Percentiles rank a stretch among this genome's conserved stretches.
Conservation (phyloP, 1,140 invertebrate species). For the Drosophila repletoides region DNA sequence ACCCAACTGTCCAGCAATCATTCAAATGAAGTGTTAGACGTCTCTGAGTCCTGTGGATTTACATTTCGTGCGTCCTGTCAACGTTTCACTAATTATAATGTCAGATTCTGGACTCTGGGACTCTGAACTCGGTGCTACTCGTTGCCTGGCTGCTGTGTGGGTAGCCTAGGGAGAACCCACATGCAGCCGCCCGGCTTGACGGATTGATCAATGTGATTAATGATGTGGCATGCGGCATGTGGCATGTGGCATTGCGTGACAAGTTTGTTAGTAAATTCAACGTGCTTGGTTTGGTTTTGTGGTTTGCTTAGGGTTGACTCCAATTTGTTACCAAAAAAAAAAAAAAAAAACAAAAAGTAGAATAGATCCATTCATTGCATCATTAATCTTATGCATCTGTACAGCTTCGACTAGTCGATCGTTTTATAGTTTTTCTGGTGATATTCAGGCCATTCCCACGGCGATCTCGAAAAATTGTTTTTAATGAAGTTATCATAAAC, state of each 20-base stretch:
- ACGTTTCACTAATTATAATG: constrained; percentile 42
- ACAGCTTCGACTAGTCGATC: not conserved
- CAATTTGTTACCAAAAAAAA: too few species aligned
- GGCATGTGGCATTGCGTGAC: constrained; percentile 68
- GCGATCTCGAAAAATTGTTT: constrained; percentile 51
- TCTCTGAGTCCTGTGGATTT: constrained; percentile 10
- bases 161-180: too few species aligned
- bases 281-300: constrained; percentile 27
- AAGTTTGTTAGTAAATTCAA: constrained; percentile 76
- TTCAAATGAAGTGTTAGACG: constrained; percentile 38
- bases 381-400: constrained; percentile 55
- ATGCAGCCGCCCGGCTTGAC: constrained; percentile 42
- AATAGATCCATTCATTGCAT: too few species aligned
- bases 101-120: constrained; percentile 3
- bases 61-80: constrained; percentile 21
- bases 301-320: not conserved
- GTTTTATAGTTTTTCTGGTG: not conserved
- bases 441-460: constrained; percentile 52
- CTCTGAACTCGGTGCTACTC: not conserved
- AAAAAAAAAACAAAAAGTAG: too few species aligned
- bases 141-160: too few species aligned
- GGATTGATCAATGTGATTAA: constrained; percentile 73
- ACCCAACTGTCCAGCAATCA: constrained; percentile 4
- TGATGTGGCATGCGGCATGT: too few species aligned
- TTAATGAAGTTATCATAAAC: constrained; percentile 76